Conservation (phyloP, 2,888 invertebrate species). For the Epistrophella euchroma region DNA sequence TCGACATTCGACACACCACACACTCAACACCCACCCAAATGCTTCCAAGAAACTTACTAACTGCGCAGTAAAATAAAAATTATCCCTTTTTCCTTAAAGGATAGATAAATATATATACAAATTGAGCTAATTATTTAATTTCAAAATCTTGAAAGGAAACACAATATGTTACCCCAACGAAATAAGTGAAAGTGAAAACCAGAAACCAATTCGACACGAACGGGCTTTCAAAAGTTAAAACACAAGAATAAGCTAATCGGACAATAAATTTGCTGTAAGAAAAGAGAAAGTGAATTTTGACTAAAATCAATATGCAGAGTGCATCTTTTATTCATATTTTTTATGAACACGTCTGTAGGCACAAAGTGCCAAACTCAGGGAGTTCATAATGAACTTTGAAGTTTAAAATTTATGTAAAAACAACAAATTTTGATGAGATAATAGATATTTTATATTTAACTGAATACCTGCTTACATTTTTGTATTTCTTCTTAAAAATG, state of each 20-base stretch:
- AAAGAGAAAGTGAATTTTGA: constrained; percentile 69
- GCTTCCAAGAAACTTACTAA: not conserved
- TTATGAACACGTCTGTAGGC: not conserved
- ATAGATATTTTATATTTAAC: not conserved
- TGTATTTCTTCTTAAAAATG: not conserved
- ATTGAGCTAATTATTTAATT: not conserved
- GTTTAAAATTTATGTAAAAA: not conserved
- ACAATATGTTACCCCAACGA: not conserved
- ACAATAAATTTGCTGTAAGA: constrained; percentile 43
- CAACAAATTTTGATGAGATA: not conserved
- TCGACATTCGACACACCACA: not conserved
- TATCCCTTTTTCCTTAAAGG: not conserved
- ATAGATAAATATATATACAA: not conserved
- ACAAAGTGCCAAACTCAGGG: not conserved
- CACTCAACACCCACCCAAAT: not conserved
- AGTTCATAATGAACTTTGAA: not conserved
- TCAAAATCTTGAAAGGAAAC: not conserved
- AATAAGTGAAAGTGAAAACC: constrained; percentile 17
- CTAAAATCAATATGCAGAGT: constrained; percentile 67
- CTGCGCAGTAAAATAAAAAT: not conserved
- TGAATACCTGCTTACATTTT: constrained; percentile 20
- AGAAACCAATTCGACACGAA: not conserved
- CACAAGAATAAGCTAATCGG: constrained; percentile 57
- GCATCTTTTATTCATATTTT: constrained; percentile 23
- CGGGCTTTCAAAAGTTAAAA: constrained; percentile 43